Evolutionary conservation across 2,888 invertebrate species (phyloP).

Genomic region (Drosophila austrosaltans): DNA sequence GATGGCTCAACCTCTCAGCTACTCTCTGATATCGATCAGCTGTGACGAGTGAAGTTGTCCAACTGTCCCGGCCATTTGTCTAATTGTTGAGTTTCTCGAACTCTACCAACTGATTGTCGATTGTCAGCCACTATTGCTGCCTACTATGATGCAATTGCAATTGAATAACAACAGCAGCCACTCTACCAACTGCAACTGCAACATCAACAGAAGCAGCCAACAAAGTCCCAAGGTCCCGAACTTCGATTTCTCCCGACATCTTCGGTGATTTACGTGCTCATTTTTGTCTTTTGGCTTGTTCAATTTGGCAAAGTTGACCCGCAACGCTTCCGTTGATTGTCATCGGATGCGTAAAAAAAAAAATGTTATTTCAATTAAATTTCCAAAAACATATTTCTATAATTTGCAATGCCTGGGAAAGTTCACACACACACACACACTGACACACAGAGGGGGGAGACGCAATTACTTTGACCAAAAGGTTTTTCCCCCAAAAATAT

Average conservation of each 20-base stretch:
- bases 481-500: conserved; percentile 40
- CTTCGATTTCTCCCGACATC: conserved; percentile 71
- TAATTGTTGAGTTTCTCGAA: conserved; percentile 80
- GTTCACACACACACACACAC: conserved; percentile 43
- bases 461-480: background rate
- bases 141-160: conserved; percentile 76
- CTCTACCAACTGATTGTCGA: conserved; percentile 56
- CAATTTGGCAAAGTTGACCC: conserved; percentile 68
- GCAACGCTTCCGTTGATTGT: conserved; percentile 78
- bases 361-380: conserved; percentile 64
- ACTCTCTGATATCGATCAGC: conserved; percentile 70
- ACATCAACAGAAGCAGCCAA: conserved; percentile 63
- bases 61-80: conserved; percentile 54
- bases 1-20: conserved; percentile 30
- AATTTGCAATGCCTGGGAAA: conserved; percentile 57
- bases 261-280: conserved; percentile 69
- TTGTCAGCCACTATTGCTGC: conserved; percentile 51
- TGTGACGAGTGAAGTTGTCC: conserved; percentile 53
- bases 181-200: conserved; percentile 22
- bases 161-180: conserved; percentile 65
- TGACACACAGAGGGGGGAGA: background rate
- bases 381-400: conserved; percentile 39
- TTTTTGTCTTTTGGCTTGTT: conserved; percentile 58
- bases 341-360: conserved; percentile 58
- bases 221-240: conserved; percentile 74